Evolutionary conservation across 1,140 invertebrate species (phyloP).

Genomic region (Drosophila nigromelanica): DNA sequence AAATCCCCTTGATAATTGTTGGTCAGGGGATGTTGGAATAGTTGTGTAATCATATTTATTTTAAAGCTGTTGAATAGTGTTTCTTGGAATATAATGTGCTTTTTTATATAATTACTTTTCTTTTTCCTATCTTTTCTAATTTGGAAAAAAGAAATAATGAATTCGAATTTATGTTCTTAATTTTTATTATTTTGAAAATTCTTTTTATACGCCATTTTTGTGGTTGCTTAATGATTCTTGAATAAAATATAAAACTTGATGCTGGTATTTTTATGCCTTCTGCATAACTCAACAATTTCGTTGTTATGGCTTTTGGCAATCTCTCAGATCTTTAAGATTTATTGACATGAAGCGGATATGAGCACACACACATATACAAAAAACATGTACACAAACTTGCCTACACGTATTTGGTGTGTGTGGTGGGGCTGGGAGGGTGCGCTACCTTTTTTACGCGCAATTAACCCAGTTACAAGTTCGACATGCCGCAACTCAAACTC

Average conservation of each 20-base stretch:
- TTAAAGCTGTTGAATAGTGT: too few species aligned
- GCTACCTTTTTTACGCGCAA: conserved; percentile 74
- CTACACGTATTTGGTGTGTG: not conserved
- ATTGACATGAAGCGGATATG: conserved; percentile 67
- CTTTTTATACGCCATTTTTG: too few species aligned
- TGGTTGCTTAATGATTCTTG: not conserved
- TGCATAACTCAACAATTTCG: conserved; percentile 32
- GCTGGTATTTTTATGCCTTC: conserved; percentile 4
- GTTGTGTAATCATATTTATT: conserved; percentile 8
- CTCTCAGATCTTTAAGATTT: conserved; percentile 69
- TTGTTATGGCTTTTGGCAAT: conserved; percentile 45
- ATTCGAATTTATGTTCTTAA: not conserved
- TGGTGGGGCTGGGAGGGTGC: conserved; percentile 18
- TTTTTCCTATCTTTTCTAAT: not conserved
- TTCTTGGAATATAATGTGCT: too few species aligned
- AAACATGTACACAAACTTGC: conserved; percentile 13
- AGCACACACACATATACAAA: conserved; percentile 35
- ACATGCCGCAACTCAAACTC: conserved; percentile 69
- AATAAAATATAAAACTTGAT: not conserved
- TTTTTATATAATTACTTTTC: not conserved
- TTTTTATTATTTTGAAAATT: too few species aligned
- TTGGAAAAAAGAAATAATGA: too few species aligned
- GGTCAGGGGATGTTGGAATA: not conserved
- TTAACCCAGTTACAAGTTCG: conserved; percentile 81
- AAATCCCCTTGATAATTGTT: conserved; percentile 36